phyloP scores from a whole-genome alignment of 1,140 invertebrate species.

The Magallana gigas region DNA sequence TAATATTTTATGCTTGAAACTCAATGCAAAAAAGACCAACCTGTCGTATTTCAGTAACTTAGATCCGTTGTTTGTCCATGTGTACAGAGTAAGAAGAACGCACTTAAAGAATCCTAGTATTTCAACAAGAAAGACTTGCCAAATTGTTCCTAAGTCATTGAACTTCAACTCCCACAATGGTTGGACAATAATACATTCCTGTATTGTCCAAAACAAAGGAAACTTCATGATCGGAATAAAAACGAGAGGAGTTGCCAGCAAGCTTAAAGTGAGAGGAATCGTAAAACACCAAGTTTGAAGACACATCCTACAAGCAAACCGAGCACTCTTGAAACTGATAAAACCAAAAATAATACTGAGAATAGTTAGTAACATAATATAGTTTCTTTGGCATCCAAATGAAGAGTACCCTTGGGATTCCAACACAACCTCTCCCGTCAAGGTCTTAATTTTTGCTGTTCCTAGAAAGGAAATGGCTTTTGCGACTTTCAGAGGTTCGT shows the following conservation, averaged over 20 bases:
- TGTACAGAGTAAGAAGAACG: not conserved
- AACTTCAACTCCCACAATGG: not conserved
- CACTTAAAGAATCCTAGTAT: not conserved
- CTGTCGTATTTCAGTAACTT: slow-evolving; percentile 4
- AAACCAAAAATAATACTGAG: not conserved
- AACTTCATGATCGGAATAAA: not conserved
- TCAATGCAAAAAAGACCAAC: not conserved
- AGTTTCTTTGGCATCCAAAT: not conserved
- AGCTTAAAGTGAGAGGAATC: not conserved
- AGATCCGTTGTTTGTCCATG: not conserved
- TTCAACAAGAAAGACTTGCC: not conserved
- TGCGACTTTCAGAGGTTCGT: not conserved
- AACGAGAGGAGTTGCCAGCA: not conserved
- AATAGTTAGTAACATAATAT: not conserved
- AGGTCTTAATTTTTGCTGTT: not conserved
- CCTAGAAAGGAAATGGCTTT: not conserved
- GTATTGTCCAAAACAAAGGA: not conserved
- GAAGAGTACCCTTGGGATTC: not conserved
- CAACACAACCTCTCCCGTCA: not conserved
- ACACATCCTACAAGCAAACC: not conserved
- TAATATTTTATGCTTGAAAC: too few species aligned
- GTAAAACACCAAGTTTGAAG: not conserved
- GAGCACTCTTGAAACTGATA: not conserved
- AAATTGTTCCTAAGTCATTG: not conserved
- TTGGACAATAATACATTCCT: not conserved